Evolutionary conservation across 2,113 vertebrate species (phyloP).

Genomic region (Catharus bicknelli): DNA sequence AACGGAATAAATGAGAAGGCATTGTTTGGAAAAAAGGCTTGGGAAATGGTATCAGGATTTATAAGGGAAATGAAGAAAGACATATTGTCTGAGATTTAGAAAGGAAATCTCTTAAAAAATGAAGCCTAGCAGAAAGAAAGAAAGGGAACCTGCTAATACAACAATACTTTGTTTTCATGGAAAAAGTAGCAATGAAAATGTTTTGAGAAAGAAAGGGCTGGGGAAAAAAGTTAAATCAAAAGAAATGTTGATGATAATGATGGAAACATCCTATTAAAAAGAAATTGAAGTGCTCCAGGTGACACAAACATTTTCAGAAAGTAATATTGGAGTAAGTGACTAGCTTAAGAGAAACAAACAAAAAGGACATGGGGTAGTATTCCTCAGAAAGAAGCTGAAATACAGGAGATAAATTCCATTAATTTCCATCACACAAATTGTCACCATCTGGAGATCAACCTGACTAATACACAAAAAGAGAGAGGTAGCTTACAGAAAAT

Average conservation of each 20-base stretch:
- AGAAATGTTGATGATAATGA: neutral
- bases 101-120: slow-evolving; percentile 28
- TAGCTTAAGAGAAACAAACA: neutral
- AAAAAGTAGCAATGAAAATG: neutral
- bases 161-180: neutral
- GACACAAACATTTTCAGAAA: neutral
- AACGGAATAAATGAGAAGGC: neutral
- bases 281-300: neutral
- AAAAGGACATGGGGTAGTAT: neutral
- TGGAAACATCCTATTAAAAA: neutral
- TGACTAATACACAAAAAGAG: neutral
- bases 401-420: neutral
- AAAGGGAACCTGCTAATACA: neutral
- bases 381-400: neutral
- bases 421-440: neutral
- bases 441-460: neutral
- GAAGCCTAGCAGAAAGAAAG: neutral
- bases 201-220: neutral
- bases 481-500: neutral
- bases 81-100: slow-evolving; percentile 17
- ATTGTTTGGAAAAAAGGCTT: slow-evolving; percentile 6
- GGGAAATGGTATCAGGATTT: slow-evolving; percentile 4
- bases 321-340: neutral
- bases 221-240: neutral
- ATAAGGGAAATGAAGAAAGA: slow-evolving; percentile 33